Base-by-base conservation (phyloP, 2,797 vertebrate species). In the Falco biarmicus region DNA sequence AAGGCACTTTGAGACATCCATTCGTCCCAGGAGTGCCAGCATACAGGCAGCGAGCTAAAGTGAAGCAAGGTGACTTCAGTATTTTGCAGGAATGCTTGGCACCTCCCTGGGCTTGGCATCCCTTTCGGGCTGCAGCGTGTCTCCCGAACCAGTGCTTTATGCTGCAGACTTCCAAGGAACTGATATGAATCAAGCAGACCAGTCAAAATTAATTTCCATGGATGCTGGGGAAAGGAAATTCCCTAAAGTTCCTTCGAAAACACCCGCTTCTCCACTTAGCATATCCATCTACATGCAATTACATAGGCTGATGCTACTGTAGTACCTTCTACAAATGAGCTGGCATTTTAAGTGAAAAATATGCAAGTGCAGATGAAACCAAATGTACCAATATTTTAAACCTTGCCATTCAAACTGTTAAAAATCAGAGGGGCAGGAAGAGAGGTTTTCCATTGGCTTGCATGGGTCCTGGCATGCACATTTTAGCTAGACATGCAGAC, bases 101-200 rank as follows among this genome's bases (percentile, higher is more conserved):
- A 78, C 20, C 28, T 83, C 57, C 19, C 4, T 21, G 31, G 25
- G 31, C 39, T 60, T 76, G 39, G 48, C 47, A 54, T 34, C n/a
- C 20, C 15, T 75, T 80, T 57, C 1, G 4, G 51, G 43, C 32
- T 41, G n/a, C 0, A 0, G 14, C 3, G 0, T 20, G 6, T 51
- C 5, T 51, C 65, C 61, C 34, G 37, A 34, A 54, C 4, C 24
- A 53, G 41, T 61, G 54, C 41, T 91, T 86, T 41, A 13, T 0
- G 0, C 32, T 50, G 17, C 47, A 66, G 59, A 25, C 12, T 61
- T 95, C 43, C 66, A 65, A 79, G 43, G 8, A 17, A 15, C 31
- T 57, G 39, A 31, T 37, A 31, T 53, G 39, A 76, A 69, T 41
- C 39, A 73, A 84, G 43, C 11, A 68, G 47, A 71, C 10, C 10